phyloP scores from a whole-genome alignment of 2,113 vertebrate species.

The Ifrita kowaldi region DNA sequence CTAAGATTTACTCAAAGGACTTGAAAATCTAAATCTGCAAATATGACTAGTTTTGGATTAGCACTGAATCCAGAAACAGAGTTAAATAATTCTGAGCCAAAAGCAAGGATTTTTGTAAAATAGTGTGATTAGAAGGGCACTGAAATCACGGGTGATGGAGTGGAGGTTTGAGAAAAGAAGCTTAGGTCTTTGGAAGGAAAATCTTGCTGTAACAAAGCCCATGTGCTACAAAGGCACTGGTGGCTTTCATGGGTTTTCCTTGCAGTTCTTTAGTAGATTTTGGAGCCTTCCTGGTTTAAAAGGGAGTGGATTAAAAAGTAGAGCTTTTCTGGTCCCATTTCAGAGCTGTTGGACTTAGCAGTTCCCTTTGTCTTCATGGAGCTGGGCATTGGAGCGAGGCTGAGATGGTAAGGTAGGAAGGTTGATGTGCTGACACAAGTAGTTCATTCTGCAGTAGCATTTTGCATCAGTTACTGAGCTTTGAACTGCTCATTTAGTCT shows the following conservation, averaged over 20 bases:
- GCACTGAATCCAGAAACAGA: neutral
- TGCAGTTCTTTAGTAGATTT: neutral
- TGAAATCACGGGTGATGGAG: neutral
- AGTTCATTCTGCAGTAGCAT: neutral
- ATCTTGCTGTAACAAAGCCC: neutral
- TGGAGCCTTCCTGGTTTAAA: neutral
- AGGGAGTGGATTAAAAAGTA: neutral
- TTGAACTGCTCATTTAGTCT: conserved; percentile 53
- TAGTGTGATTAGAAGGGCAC: neutral
- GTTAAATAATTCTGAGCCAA: neutral
- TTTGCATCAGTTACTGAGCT: conserved; percentile 45
- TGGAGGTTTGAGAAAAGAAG: neutral
- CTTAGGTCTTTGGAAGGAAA: neutral
- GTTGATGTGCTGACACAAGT: neutral
- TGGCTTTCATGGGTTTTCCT: neutral
- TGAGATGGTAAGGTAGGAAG: neutral
- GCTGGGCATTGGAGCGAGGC: neutral
- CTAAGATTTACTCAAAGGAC: neutral
- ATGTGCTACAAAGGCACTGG: neutral
- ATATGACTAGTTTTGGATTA: neutral
- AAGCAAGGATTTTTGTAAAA: neutral
- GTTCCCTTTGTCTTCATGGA: neutral
- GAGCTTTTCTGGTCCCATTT: neutral
- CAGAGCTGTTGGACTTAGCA: neutral
- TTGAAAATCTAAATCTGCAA: neutral